Conservation (phyloP, 2,888 invertebrate genomes). For the Unio delphinus region DNA sequence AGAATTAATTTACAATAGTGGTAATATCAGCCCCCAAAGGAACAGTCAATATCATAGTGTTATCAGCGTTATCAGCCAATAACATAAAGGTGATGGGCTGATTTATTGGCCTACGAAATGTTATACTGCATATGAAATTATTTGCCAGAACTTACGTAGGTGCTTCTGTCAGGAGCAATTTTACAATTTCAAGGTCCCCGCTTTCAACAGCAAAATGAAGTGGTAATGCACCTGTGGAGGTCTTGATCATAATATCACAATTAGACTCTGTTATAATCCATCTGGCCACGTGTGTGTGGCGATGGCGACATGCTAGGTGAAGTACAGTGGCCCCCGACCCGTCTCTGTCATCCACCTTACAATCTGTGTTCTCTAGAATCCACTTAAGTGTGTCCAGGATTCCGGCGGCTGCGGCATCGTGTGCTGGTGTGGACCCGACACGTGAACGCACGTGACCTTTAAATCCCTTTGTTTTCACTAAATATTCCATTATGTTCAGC, state of each 20-base stretch:
- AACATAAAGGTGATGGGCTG: too few relatives aligned
- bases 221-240: conserved; percentile 78
- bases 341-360: conserved; percentile 65
- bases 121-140: too few relatives aligned
- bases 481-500: conserved; percentile 59
- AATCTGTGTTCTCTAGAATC: conserved; percentile 57
- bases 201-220: conserved; percentile 90
- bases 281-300: conserved; percentile 75
- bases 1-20: too few relatives aligned
- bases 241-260: conserved; percentile 75
- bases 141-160: conserved; percentile 48
- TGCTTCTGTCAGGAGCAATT: conserved; percentile 73
- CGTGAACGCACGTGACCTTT: conserved; percentile 42
- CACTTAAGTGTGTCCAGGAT: conserved; percentile 66
- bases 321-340: conserved; percentile 67
- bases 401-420: conserved; percentile 72
- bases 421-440: conserved; percentile 70
- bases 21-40: too few relatives aligned
- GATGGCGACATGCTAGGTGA: conserved; percentile 73
- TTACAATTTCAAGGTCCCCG: conserved; percentile 88
- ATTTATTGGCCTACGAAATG: too few relatives aligned
- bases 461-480: conserved; percentile 58
- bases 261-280: conserved; percentile 77
- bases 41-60: too few relatives aligned
- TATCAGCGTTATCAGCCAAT: too few relatives aligned